Base-by-base conservation (phyloP, 2,113 vertebrate genomes). In the Corythoichthys intestinalis region DNA sequence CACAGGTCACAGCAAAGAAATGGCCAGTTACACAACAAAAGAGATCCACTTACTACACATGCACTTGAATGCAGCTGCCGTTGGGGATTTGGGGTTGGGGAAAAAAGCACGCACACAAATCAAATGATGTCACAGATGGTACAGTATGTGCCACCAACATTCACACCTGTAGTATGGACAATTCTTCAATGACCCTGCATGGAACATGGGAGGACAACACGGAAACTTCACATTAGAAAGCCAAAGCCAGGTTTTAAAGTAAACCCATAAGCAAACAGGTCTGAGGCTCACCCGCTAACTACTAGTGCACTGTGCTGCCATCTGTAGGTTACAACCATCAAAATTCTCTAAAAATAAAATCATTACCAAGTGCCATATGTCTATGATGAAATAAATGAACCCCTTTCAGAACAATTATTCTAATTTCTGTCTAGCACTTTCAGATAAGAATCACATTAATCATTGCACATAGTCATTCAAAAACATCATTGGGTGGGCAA, bases 1-100 rank as follows among this genome's bases (percentile, higher is more conserved):
- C 87, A 82, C 68, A 7, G 75, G 86, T 84, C 88, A 82, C 85
- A 89, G 81, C 70, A 78, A 87, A 78, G 72, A 82, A 76, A 74
- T 66, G 73, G 75, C 49, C 41, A 71, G 72, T 69, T 71, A 67
- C 57, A 35, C 62, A 63, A 68, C 28, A 71, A 67, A 66, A 78
- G 52, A 79, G 56, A 74, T 71, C 77, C 58, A 64, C 65, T 75
- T 72, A 71, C 78, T 64, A 66, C 65, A 75, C 59, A 67, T 70
- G 73, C 20, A 67, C 61, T 39, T 68, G 56, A 77, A 76, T 15
- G 61, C 80, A 87, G 79, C 79, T 81, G 83, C 72, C 77, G 72
- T 47, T 60, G 15, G 15, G 14, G 41, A 5, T 44, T 44, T 8
- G n/a, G 9, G 39, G 46, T 44, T 67, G 63, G 67, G n/a, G 41